Conservation (phyloP, 1,140 invertebrate species). For the Centruroides sculpturatus region DNA sequence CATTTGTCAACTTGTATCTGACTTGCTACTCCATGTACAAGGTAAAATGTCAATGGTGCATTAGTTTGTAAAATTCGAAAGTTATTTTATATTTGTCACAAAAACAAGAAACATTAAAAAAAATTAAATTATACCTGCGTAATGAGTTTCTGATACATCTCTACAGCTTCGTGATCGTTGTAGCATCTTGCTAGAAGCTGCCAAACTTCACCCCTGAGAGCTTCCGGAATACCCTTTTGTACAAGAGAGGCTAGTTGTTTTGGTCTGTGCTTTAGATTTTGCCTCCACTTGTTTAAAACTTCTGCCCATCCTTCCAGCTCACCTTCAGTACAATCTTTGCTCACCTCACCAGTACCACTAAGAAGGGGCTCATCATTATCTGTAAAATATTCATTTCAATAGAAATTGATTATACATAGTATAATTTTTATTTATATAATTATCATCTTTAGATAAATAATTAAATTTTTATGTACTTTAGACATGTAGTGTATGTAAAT, state of each 20-base stretch:
- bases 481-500: too few species aligned
- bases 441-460: too few species aligned
- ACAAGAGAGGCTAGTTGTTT: constrained; percentile 60
- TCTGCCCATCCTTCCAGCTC: constrained; percentile 86
- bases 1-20: too few species aligned
- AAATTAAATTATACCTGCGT: constrained; percentile 49
- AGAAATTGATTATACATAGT: too few species aligned
- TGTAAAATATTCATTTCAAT: too few species aligned
- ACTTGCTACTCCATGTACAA: too few species aligned
- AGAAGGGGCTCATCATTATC: constrained; percentile 87
- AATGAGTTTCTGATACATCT: constrained; percentile 78
- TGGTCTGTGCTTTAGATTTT: constrained; percentile 46
- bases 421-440: too few species aligned
- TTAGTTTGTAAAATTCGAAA: too few species aligned
- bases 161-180: constrained; percentile 68
- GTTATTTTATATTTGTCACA: too few species aligned
- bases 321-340: constrained; percentile 85
- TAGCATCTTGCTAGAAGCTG: constrained; percentile 78
- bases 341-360: constrained; percentile 90
- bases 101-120: too few species aligned
- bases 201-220: constrained; percentile 93
- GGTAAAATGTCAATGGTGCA: too few species aligned
- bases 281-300: constrained; percentile 59
- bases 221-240: constrained; percentile 82
- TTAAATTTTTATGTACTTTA: too few species aligned